phyloP scores from a whole-genome alignment of 2,113 vertebrate species.

The sheep (Ovis aries) region ARS-UI_Ramb_v3.0 NC_056058.1:13848001-13848500 shows the following conservation, averaged over 20 bases:
- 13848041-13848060: neutral
- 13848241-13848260: neutral
- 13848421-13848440: neutral
- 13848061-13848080: neutral
- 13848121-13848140: fast-evolving
- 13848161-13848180: neutral
- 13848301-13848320: neutral
- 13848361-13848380: neutral
- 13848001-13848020: neutral
- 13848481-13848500: neutral
- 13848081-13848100: neutral
- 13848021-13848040: neutral
- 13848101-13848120: neutral
- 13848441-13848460: neutral
- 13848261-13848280: neutral
- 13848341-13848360: neutral
- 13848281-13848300: neutral
- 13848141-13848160: neutral
- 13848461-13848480: neutral
- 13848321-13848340: neutral
- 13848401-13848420: neutral
- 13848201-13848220: fast-evolving
- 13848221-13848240: neutral
- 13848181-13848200: neutral
- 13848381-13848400: neutral